Conservation (phyloP, 2,797 vertebrate species). For the Clamator glandarius region DNA sequence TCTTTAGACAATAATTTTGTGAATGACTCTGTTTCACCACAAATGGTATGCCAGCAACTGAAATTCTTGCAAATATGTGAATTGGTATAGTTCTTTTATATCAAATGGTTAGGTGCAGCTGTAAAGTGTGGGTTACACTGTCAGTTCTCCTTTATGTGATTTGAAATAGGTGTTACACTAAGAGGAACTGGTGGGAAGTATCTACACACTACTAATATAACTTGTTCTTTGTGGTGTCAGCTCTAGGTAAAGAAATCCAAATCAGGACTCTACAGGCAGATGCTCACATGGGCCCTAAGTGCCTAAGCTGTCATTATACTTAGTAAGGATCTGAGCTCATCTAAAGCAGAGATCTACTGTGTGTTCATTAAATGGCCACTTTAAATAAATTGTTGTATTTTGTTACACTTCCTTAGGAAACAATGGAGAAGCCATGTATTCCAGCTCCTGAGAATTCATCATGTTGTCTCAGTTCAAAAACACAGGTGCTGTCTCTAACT, state of each 20-base stretch:
- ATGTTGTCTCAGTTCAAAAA: neutral
- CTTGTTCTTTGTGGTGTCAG: neutral
- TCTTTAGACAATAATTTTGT: neutral
- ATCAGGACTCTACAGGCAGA: neutral
- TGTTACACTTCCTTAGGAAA: neutral
- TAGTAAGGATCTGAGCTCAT: neutral
- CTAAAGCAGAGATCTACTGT: neutral
- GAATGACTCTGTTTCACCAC: neutral
- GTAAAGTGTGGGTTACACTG: neutral
- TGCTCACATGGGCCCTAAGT: neutral
- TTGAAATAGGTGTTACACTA: neutral
- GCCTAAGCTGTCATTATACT: neutral
- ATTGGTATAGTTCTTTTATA: neutral
- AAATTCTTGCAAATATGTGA: neutral
- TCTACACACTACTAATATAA: neutral
- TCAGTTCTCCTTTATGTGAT: neutral
- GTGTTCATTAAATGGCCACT: neutral
- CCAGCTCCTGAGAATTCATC: neutral
- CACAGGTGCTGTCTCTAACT: neutral
- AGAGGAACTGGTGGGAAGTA: neutral
- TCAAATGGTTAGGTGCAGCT: neutral
- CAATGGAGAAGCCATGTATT: neutral
- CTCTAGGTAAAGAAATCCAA: neutral
- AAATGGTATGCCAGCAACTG: neutral
- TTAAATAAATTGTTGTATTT: neutral